Conservation (phyloP, 2,888 invertebrate species). For the Diplazon laetatorius region DNA sequence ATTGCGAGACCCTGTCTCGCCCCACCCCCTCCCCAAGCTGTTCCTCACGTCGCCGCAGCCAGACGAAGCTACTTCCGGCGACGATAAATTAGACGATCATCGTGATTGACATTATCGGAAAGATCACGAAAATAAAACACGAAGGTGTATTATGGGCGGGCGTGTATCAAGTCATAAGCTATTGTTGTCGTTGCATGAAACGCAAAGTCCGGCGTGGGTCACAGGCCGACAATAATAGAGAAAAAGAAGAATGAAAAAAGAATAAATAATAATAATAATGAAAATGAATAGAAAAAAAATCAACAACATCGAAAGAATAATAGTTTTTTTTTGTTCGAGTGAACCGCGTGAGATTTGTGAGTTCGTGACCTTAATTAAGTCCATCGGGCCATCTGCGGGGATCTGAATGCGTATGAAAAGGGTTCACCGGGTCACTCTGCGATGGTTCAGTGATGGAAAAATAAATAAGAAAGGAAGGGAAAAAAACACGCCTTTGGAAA, state of each 20-base stretch:
- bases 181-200: slow-evolving; percentile 15
- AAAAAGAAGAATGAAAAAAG: not conserved
- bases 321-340: too few relatives aligned
- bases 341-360: slow-evolving; percentile 27
- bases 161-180: not conserved
- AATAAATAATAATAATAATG: not conserved
- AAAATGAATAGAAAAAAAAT: not conserved
- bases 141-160: too few relatives aligned
- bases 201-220: slow-evolving; percentile 3
- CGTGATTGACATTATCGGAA: slow-evolving; percentile 48
- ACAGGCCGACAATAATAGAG: slow-evolving; percentile 7
- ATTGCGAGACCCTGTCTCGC: slow-evolving; percentile 32
- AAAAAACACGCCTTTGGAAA: not conserved
- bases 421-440: slow-evolving; percentile 1
- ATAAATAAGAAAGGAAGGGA: not conserved
- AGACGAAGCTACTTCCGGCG: slow-evolving; percentile 50
- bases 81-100: slow-evolving; percentile 54
- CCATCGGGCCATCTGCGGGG: slow-evolving; percentile 23
- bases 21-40: not conserved
- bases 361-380: slow-evolving; percentile 45
- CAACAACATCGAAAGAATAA: not conserved
- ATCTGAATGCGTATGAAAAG: not conserved
- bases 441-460: slow-evolving; percentile 9
- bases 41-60: not conserved
- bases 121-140: slow-evolving; percentile 33